Evolutionary conservation across 2,113 vertebrate genomes (phyloP).

Genomic region (Phyllostomus hastatus): DNA sequence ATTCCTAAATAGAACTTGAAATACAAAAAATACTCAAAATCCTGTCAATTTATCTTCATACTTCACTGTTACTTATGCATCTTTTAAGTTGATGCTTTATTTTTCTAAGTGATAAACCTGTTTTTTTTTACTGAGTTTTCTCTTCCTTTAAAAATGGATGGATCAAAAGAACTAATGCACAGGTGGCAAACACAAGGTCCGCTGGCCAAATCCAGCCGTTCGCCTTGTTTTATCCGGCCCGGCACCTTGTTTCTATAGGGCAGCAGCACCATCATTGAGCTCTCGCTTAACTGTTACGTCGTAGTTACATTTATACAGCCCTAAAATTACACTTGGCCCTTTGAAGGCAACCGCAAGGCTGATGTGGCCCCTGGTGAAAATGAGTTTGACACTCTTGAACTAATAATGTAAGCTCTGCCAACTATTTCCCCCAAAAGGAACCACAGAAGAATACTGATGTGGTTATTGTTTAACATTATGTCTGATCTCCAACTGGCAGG

Average conservation of each 20-base stretch:
- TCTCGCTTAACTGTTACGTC: too few relatives aligned
- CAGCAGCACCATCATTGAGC: too few relatives aligned
- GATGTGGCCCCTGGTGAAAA: too few relatives aligned
- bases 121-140: neutral
- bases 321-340: too few relatives aligned
- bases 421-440: neutral
- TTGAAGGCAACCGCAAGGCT: too few relatives aligned
- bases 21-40: neutral
- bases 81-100: conserved; percentile 12
- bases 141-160: neutral
- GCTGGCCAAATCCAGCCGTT: too few relatives aligned
- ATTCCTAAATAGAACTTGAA: neutral
- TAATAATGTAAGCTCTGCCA: neutral
- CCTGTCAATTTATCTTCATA: neutral
- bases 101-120: neutral
- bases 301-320: too few relatives aligned
- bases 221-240: too few relatives aligned
- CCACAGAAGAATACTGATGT: neutral
- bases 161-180: neutral
- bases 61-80: neutral
- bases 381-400: too few relatives aligned
- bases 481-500: neutral
- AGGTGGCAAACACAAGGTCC: too few relatives aligned
- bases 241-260: too few relatives aligned
- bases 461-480: neutral